These are phyloP conservation scores for Drosophila novamexicana DNA, from an alignment of 1,140 invertebrate species.

Conservation along the genomic window DNA sequence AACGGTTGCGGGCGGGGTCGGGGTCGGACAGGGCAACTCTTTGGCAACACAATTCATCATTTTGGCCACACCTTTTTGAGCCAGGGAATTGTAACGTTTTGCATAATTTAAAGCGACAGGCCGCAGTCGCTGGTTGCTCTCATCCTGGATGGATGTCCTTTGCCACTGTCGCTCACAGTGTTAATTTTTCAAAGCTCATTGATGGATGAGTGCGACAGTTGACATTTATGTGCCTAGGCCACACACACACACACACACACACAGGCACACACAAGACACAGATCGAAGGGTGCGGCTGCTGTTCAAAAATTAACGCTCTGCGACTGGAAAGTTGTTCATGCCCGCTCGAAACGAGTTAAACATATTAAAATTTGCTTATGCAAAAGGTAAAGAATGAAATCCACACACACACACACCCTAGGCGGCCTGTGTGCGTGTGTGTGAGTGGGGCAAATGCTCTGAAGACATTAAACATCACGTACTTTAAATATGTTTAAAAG, in stretches of 20 bases:
- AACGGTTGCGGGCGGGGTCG: neutral
- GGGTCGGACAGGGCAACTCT: constrained; percentile 27
- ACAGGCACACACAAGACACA: constrained; percentile 7
- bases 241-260: constrained; percentile 36
- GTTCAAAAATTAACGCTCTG: constrained; percentile 52
- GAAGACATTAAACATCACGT: constrained; percentile 75
- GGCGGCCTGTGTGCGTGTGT: constrained; percentile 8
- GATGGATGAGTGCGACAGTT: constrained; percentile 75
- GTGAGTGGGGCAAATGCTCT: constrained; percentile 51
- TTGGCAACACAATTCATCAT: constrained; percentile 71
- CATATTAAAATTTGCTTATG: constrained; percentile 80
- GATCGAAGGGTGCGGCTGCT: neutral
- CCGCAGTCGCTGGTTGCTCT: constrained; percentile 34
- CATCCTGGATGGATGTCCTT: constrained; percentile 47
- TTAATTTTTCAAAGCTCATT: constrained; percentile 81
- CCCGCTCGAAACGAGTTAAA: constrained; percentile 69
- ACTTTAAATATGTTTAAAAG: constrained; percentile 80
- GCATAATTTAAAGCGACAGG: constrained; percentile 78
- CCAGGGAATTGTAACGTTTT: constrained; percentile 68
- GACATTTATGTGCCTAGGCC: constrained; percentile 74
- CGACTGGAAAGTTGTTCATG: constrained; percentile 30
- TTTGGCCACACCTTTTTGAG: constrained; percentile 56
- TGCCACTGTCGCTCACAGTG: constrained; percentile 75
- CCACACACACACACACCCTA: constrained; percentile 2
- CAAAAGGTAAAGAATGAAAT: constrained; percentile 51